Evolutionary conservation across 35 echinoderm and acorn worm species (phyloP).

Genomic region (Anneissia japonica): DNA sequence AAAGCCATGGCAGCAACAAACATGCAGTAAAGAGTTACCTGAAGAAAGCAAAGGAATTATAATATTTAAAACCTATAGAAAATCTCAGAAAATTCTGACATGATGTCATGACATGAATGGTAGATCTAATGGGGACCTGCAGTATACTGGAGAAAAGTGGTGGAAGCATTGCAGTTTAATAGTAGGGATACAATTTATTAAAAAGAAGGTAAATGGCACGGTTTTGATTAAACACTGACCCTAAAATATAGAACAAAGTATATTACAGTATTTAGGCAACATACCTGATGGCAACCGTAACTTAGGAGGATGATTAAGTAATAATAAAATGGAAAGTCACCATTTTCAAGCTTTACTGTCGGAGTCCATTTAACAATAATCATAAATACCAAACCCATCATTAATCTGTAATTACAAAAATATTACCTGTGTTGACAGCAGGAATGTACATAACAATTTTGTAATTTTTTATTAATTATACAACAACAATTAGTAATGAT

Average conservation of each 20-base stretch:
- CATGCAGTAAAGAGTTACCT: constrained; percentile 86
- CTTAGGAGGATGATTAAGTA: constrained; percentile 50
- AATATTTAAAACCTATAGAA: not conserved
- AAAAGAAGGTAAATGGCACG: no score
- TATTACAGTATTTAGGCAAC: no score
- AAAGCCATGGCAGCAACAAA: constrained; percentile 86
- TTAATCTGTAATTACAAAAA: constrained; percentile 47
- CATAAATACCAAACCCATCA: constrained; percentile 78
- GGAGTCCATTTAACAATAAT: constrained; percentile 73
- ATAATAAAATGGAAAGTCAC: constrained; percentile 69
- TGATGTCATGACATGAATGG: no score
- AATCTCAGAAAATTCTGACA: no score
- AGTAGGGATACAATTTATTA: no score
- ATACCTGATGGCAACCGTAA: constrained; percentile 83
- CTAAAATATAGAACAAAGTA: no score
- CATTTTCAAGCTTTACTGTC: constrained; percentile 37
- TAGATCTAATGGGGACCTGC: no score
- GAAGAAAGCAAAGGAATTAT: constrained; percentile 3
- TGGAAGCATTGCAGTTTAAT: no score
- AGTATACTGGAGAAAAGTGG: no score
- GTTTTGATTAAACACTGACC: no score
- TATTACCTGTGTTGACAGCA: not conserved
- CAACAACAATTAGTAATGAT: no score
- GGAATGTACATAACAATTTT: not conserved
- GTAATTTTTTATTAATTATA: no score